Evolutionary conservation across 1,140 invertebrate species (phyloP).

Genomic region (Mycetomoellerius zeteki): DNA sequence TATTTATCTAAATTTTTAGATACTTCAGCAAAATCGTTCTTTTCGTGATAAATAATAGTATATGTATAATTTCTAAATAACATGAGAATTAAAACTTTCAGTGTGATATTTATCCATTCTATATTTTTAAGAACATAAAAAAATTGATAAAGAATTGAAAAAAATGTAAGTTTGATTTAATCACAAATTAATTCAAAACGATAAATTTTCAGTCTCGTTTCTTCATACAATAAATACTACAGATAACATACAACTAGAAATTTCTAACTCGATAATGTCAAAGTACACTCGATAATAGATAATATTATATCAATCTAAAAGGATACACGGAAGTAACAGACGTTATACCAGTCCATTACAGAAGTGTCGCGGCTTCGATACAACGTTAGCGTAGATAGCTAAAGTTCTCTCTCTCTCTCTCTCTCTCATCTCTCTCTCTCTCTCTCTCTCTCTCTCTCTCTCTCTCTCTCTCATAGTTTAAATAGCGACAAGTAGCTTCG

Average conservation of each 20-base stretch:
- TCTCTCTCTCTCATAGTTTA: neutral
- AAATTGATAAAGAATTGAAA: too few species aligned
- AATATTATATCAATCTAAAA: neutral
- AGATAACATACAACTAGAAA: neutral
- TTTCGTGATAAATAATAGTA: too few species aligned
- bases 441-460: neutral
- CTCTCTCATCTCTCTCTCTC: neutral
- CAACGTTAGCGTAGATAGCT: neutral
- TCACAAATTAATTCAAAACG: neutral
- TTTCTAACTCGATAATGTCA: neutral
- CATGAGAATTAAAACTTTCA: too few species aligned
- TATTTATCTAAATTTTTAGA: too few species aligned
- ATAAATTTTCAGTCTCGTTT: neutral
- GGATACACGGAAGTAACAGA: neutral
- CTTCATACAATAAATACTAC: neutral
- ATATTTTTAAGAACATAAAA: too few species aligned
- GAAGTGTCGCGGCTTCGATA: constrained; percentile 17
- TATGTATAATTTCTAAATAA: too few species aligned
- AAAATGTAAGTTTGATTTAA: too few species aligned
- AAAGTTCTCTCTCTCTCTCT: neutral
- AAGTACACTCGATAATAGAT: neutral
- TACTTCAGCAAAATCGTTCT: too few species aligned
- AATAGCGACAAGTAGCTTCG: constrained; percentile 20
- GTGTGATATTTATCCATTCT: too few species aligned
- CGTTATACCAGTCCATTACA: constrained; percentile 28